Base-by-base conservation (phyloP, 2,797 vertebrate species). In the Silurus lanzhouensis region DNA sequence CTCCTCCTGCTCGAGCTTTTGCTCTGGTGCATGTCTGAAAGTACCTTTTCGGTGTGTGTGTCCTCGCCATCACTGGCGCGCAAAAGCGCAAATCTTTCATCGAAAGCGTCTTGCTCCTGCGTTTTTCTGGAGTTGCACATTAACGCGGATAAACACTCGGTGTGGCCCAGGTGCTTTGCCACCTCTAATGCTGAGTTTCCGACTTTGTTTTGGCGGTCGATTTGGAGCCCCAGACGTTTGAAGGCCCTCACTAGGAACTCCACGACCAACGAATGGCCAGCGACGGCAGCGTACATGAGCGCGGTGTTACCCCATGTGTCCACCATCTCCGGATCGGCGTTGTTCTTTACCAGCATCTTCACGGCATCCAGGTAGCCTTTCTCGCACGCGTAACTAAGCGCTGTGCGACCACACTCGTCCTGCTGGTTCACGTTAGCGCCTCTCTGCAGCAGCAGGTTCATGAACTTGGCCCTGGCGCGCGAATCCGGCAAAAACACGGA, bases 241-340 rank as follows among this genome's bases (percentile, higher is more conserved):
- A 96, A 96, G n/a, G 94, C 94, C 25, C 94, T 88, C 83, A 95
- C 93, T 76, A 95, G 81, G 78, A 96, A 95, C 83, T 92, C 94
- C 0, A 95, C 90, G 5, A 94, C 91, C 0, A 74, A 38, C 0
- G 90, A 90, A 75, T 93, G 94, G 7, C 93, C 93, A 0, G 91
- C 89, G 0, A 88, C 94, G 0, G 91, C 90, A 0, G 93, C 94
- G 81, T 95, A 95, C 92, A 95, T 95, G 0, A 96, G 88, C 6
- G 93, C 90, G 0, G 89, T 95, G 85, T 95, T 95, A 0, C 94
- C 94, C 94, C 95, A 94, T 0, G 76, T 5, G 88, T 95, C 94
- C 52, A 84, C 89, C 0, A 93, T 77, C 88, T 95, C 94, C 0
- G 94, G 94, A 85, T 96, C 93, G 0, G 94, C 93, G 3, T 91